phyloP scores from a whole-genome alignment of 2,113 vertebrate genomes.

The Campylorhamphus procurvoides region DNA sequence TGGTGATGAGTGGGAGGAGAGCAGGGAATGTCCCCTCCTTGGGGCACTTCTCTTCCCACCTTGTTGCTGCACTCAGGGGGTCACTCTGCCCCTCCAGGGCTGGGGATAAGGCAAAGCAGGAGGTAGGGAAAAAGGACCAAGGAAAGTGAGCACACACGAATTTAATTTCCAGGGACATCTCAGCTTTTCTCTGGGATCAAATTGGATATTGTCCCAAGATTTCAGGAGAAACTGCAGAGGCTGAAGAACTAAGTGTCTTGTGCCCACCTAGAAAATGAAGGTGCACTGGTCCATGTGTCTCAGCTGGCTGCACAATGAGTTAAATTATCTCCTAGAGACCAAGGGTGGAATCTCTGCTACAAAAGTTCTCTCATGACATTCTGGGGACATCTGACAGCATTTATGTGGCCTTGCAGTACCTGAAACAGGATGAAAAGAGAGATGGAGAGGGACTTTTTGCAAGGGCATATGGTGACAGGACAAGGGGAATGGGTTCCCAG shows the following conservation, averaged over 20 bases:
- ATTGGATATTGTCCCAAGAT: background rate
- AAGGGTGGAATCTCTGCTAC: background rate
- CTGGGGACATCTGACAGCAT: accelerated
- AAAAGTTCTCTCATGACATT: background rate
- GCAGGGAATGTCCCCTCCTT: background rate
- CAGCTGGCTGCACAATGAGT: background rate
- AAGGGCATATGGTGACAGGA: background rate
- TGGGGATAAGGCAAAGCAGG: background rate
- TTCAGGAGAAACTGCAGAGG: background rate
- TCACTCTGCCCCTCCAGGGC: background rate
- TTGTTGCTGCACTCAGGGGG: accelerated
- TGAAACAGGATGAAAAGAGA: too few relatives aligned
- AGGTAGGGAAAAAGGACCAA: accelerated
- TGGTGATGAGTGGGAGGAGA: background rate
- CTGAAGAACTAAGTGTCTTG: accelerated
- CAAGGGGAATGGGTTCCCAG: background rate
- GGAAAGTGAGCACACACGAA: background rate
- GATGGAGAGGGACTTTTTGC: background rate
- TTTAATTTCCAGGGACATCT: background rate
- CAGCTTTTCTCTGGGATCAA: background rate
- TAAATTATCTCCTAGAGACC: background rate
- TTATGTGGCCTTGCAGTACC: background rate
- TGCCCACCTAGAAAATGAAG: accelerated
- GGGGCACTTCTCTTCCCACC: background rate
- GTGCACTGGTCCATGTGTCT: background rate